Base-by-base conservation (phyloP, 2,797 vertebrate species). In the Acanthurus tractus region DNA sequence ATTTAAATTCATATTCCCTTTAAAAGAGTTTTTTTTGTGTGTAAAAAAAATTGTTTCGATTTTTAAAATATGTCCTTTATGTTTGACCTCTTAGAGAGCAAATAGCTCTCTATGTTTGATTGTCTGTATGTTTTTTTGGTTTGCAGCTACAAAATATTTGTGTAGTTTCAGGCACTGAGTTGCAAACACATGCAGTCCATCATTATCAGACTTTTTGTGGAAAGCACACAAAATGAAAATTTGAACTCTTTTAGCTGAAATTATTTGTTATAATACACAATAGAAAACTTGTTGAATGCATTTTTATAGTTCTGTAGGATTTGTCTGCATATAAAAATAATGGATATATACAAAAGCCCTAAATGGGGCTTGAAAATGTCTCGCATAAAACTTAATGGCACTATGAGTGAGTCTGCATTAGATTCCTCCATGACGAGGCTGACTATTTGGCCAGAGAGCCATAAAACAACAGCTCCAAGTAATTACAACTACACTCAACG, bases 281-380 rank as follows among this genome's bases (percentile, higher is more conserved):
- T 20, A 63, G 2, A 70, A 63, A 77, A 45, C 81, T 79, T 72
- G 75, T 78, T 75, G 80, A 88, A 86, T 58, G 62, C 52, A 17
- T 6, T 63, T 62, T 72, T 52, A 49, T n/a, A 76, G 68, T 49
- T 61, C 66, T 63, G 64, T 68, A 61, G 54, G 54, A 84, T 88
- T 78, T 79, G 46, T 53, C 79, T 64, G 80, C 76, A 74, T 75
- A 83, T 86, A 76, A 87, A 87, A 77, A 83, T 88, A 88, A 89
- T 67, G 88, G 85, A 85, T 86, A 80, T 52, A 83, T 67, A 88
- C 68, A 89, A 85, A 88, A 81, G 71, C 29, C 29, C 61, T 74
- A 85, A 91, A 90, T 87, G 89, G 77, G 61, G 73, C 85, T 87
- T 85, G 86, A 86, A 86, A 92, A 88, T 83, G 86, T 87, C 82